Conservation (phyloP, 2,113 vertebrate genomes). For the Athene cunicularia region DNA sequence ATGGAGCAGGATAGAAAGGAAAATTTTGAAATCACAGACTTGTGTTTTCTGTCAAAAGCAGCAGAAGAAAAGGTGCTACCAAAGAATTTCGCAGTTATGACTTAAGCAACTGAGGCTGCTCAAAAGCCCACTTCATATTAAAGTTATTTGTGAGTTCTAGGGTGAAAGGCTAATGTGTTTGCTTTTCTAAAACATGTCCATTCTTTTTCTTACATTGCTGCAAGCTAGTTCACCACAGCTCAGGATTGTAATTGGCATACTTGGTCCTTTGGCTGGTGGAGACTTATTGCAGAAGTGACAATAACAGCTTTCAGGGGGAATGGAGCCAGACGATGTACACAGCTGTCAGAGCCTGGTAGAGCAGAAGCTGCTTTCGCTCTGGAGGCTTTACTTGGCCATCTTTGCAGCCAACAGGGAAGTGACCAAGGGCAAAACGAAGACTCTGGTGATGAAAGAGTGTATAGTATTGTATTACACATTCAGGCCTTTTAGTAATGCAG, state of each 20-base stretch:
- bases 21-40: fast-evolving
- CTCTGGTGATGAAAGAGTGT: not conserved
- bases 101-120: not conserved
- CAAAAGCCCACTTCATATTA: not conserved
- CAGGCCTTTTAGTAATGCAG: not conserved
- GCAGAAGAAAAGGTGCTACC: not conserved
- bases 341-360: not conserved
- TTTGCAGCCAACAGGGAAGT: not conserved
- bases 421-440: not conserved
- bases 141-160: not conserved
- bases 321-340: not conserved
- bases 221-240: not conserved
- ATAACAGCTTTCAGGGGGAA: conserved; percentile 27
- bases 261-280: conserved; percentile 44
- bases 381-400: not conserved
- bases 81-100: not conserved
- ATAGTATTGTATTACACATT: not conserved
- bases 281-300: conserved; percentile 35
- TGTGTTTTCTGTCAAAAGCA: not conserved
- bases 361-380: not conserved
- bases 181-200: not conserved
- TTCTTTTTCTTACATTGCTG: not conserved
- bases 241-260: conserved; percentile 17
- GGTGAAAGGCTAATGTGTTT: conserved; percentile 7
- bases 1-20: not conserved